Base-by-base conservation (phyloP, 2,888 invertebrate species). In the Caenorhabditis sp. region DNA sequence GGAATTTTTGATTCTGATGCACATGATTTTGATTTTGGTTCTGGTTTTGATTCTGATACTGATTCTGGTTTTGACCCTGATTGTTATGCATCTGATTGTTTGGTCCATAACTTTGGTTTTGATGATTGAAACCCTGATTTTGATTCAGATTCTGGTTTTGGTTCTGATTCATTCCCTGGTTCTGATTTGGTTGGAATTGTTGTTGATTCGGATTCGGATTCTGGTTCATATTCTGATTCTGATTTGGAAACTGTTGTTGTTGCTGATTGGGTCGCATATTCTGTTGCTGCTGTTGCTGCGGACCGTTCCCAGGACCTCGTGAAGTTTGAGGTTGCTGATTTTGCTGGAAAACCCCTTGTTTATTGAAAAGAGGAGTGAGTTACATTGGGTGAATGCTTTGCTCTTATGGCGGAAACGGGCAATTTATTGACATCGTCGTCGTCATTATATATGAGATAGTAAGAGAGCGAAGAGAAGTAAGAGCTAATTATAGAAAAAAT, bases 1-100 rank as follows among this genome's bases (percentile, higher is more conserved):
- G 72, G 61, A 67, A 67, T 63, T 43, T 43, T 14, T 43, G 43
- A 43, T 14, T 43, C 17, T 43, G 43, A 14, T 70, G 66, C 20
- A 56, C 66, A 86, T 88, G 63, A 64, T 60, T 63, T 21, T 60
- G 52, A 23, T 61, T 60, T 26, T 67, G 70, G 54, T 70, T 67
- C 52, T 58, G 59, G 43, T 70, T 69, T 23, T 61, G 67, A 50
- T 61, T 66, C 14, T 64, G 63, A 26, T 58, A 49, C 23, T 62
- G 67, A 49, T 60, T 67, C 26, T 36, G 61, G 52, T 58, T 62
- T 31, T 54, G 63, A 21, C 31, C 17, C 21, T 14, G n/a, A 52
- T 52, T 21, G 21, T 52, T 52, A 2, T 52, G 52, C 2, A 21
- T 21, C 21, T 52, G 52, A 20, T 43, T 7, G 17, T 43, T 43